phyloP scores from a whole-genome alignment of 2,888 invertebrate genomes.

The Dryocosmus kuriphilus region DNA sequence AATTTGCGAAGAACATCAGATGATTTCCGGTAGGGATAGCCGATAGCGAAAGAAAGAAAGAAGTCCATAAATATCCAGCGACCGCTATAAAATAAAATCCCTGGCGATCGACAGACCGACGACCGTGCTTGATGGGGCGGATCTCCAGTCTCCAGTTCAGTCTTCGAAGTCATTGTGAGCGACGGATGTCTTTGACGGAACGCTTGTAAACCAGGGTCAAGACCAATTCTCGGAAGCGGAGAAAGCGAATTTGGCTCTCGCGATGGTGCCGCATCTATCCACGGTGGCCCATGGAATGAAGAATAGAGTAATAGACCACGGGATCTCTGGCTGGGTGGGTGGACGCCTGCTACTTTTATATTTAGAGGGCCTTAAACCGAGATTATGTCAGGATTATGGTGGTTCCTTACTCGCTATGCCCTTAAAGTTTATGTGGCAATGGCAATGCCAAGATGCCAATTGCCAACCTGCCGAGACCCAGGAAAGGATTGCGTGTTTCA shows the following conservation, averaged over 20 bases:
- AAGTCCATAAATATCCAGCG: conserved; percentile 45
- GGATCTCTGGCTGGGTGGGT: conserved; percentile 27
- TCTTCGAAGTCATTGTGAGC: conserved; percentile 66
- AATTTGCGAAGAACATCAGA: conserved; percentile 26
- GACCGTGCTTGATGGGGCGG: conserved; percentile 62
- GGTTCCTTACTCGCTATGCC: conserved; percentile 53
- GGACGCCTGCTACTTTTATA: conserved; percentile 63
- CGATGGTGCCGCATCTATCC: conserved; percentile 20
- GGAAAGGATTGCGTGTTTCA: conserved; percentile 46
- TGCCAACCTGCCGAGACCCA: background rate
- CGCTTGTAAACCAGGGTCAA: conserved; percentile 71
- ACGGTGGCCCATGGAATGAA: conserved; percentile 24
- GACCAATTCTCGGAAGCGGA: conserved; percentile 66
- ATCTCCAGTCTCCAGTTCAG: conserved; percentile 56
- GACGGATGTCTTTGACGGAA: conserved; percentile 75
- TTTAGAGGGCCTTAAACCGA: conserved; percentile 68
- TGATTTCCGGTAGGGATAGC: conserved; percentile 23
- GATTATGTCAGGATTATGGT: conserved; percentile 70
- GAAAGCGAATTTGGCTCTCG: conserved; percentile 61
- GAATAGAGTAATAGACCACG: too few species aligned
- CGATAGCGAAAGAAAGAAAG: conserved; percentile 19
- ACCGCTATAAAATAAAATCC: conserved; percentile 70
- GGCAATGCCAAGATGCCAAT: conserved; percentile 24
- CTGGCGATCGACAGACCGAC: conserved; percentile 51
- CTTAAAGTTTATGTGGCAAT: conserved; percentile 32